phyloP scores from a whole-genome alignment of 2,888 invertebrate genomes.

The Drosophila limbata region DNA sequence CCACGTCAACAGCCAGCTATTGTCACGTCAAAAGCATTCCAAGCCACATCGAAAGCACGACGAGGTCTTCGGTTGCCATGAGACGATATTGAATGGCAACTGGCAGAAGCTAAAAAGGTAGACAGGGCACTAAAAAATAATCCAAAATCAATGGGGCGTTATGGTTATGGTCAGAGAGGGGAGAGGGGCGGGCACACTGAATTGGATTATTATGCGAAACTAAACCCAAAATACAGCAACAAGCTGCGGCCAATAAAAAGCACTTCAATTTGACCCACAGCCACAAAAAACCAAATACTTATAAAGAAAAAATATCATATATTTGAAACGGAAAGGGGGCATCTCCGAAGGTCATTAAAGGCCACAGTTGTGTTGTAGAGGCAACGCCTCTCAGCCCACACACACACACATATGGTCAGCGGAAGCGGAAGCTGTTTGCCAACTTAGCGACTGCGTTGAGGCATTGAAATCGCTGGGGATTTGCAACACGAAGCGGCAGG shows the following conservation, averaged over 20 bases:
- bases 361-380: conserved; percentile 16
- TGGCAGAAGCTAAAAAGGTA: conserved; percentile 64
- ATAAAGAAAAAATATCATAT: conserved; percentile 28
- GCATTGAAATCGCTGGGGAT: conserved; percentile 69
- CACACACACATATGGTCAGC: conserved; percentile 65
- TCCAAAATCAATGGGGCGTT: conserved; percentile 81
- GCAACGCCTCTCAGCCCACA: background rate
- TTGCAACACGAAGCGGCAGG: conserved; percentile 19
- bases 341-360: conserved; percentile 74
- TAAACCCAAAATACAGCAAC: conserved; percentile 71
- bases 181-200: conserved; percentile 28
- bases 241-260: conserved; percentile 79
- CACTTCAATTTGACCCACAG: conserved; percentile 79
- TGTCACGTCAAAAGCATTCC: conserved; percentile 60
- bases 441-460: conserved; percentile 58
- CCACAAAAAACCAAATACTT: conserved; percentile 26
- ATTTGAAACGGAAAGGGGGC: conserved; percentile 34
- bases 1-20: conserved; percentile 52
- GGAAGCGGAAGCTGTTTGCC: conserved; percentile 80
- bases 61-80: conserved; percentile 28
- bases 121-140: conserved; percentile 76
- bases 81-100: conserved; percentile 27
- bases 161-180: conserved; percentile 52
- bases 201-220: conserved; percentile 79
- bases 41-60: conserved; percentile 12